Percentiles rank a stretch among this genome's conserved stretches.
phyloP scores from a whole-genome alignment of 1,140 invertebrate genomes.

The Philaenus spumarius region DNA sequence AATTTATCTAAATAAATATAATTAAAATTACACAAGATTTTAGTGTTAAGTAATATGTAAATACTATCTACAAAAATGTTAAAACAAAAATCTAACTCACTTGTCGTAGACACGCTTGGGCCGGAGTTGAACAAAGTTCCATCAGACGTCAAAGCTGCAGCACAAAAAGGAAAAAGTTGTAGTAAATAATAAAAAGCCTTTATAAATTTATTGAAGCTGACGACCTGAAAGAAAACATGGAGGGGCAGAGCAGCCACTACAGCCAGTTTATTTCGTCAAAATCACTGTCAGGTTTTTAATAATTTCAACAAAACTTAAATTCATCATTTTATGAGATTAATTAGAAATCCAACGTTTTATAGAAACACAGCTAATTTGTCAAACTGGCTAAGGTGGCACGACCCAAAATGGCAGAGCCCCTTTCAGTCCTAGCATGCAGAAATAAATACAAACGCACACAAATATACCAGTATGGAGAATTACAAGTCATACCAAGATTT shows the following conservation, averaged over 20 bases:
- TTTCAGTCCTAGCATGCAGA: neutral
- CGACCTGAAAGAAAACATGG: slow-evolving; percentile 5
- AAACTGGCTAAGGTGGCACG: slow-evolving; percentile 16
- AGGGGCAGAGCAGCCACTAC: slow-evolving; percentile 5
- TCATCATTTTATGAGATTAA: no score
- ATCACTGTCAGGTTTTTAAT: neutral
- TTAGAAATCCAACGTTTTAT: no score
- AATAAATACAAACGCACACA: neutral
- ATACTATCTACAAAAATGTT: no score
- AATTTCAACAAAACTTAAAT: neutral
- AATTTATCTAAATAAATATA: no score
- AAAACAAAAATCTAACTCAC: neutral
- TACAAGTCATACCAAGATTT: no score
- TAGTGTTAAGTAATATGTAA: no score
- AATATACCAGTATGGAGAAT: neutral
- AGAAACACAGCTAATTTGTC: no score
- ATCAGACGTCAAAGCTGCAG: neutral
- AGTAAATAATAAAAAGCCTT: neutral
- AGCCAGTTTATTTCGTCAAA: slow-evolving; percentile 3
- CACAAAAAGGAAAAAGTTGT: neutral
- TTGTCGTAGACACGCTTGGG: neutral
- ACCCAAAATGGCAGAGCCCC: slow-evolving; percentile 14
- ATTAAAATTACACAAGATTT: no score
- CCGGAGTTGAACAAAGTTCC: neutral
- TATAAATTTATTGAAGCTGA: neutral